Base-by-base conservation (phyloP, 1,140 invertebrate genomes). In the Bathynomus jamesi region DNA sequence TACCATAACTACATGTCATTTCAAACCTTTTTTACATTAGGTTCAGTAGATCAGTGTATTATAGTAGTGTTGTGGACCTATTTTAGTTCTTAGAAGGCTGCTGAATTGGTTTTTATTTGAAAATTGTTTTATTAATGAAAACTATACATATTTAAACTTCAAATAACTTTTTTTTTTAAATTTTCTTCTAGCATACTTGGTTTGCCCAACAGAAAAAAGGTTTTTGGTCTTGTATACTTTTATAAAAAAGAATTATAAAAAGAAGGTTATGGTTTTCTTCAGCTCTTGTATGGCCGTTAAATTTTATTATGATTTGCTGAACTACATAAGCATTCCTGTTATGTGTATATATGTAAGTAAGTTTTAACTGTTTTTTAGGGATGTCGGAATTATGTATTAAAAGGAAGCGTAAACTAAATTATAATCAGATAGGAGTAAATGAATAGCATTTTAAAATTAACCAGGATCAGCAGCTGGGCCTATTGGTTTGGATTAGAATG, bases 201-300 rank as follows among this genome's bases (percentile, higher is more conserved):
- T 97, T 0, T 96, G 94, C 82, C 94, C 95, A 4, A 94, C 94
- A 67, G 97, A 99, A 69, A 99, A 97, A 82, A 85, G 96, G 78
- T 92, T 99, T 79, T 84, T 98, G 28, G 86, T 99, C n/a, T 84
- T 99, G n/a, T 99, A 98, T 80, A 98, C 97, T 75, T 99, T 99
- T 83, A 83, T 99, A 2, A 98, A 98, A 83, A 98, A 95, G 83
- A 99, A 99, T 82, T 86, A 89, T 25, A 94, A 93, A 82, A 98
- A 96, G 85, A 99, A 99, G 84, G 88, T 98, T 0, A 99, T 99
- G 97, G 96, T 99, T 0, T 99, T 99, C 84, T 94, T 99, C 80
- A 98, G 94, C 73, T 97, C 95, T 0, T 99, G 96, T 82, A 92
- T 98, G 89, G 93, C 95, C 66, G 98, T 99, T 2, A 98, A 99